A percentile compares a stretch with the other conserved stretches of the same genome.
Evolutionary conservation across 2,113 vertebrate genomes (phyloP).

Genomic region (Cavia porcellus): DNA sequence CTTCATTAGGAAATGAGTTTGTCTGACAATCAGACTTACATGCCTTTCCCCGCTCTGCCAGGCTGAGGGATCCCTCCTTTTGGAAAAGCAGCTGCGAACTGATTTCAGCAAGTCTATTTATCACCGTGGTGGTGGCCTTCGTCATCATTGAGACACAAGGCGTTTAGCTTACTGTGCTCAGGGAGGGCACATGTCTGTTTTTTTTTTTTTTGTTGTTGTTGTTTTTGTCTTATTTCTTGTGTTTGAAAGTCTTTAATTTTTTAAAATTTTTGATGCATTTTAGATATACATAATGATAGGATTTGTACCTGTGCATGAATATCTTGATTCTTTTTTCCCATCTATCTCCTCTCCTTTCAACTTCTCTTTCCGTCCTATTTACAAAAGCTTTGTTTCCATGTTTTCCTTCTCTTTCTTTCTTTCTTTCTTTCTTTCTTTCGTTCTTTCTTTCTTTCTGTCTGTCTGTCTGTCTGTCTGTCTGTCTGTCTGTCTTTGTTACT

Average conservation of each 20-base stretch:
- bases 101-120: neutral
- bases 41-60: neutral
- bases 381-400: neutral
- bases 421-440: neutral
- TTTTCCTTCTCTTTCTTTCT: neutral
- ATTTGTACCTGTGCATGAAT: neutral
- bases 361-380: neutral
- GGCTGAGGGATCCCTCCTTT: neutral
- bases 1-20: slow-evolving; percentile 4
- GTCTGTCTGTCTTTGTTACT: too few relatives aligned
- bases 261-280: neutral
- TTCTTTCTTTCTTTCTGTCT: neutral
- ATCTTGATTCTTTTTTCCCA: neutral
- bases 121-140: neutral
- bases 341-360: neutral
- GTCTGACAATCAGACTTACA: neutral
- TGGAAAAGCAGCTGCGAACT: neutral
- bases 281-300: neutral
- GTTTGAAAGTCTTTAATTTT: neutral
- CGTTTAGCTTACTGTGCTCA: neutral
- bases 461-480: too few relatives aligned
- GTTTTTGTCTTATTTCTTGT: neutral
- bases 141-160: neutral
- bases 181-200: neutral
- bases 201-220: neutral